Base-by-base conservation (phyloP, 2,113 vertebrate species). In the Crocuta crocuta region DNA sequence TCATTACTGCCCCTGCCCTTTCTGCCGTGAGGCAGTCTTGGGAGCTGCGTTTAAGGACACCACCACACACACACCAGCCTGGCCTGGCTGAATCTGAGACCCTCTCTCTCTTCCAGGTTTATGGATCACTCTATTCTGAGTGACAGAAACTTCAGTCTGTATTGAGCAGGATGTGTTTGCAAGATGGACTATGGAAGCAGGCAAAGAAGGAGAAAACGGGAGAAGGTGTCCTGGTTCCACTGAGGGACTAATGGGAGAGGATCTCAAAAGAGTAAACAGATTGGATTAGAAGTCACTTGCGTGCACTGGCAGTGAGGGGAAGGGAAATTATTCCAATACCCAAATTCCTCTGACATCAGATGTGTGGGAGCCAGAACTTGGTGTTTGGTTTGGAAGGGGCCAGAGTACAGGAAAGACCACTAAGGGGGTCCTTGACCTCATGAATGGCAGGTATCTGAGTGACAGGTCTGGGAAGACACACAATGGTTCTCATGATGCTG, bases 101-200 rank as follows among this genome's bases (percentile, higher is more conserved):
- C 9, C 21, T 26, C 7, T 92, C 85, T 95, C 43, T 97, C 92
- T 66, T 97, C 71, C 98, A 99, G 99, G 97, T 99, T 99, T 97
- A 98, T 98, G 97, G 94, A 99, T 68, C 98, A 99, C 89, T 98
- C 98, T 98, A 95, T 96, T 92, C 83, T 97, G 96, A 98, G 66
- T 3, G 96, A 99, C 96, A 97, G 89, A 31, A 96, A 94, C 45
- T 99, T 99, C 98, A 98, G 96, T 95, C 96, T 98, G 17, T 99
- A 98, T 66, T 99, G 97, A 98, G 31, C 28, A 95, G 15, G 80
- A 80, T 21, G 3, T 4, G 11, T 76, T 31, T 55, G 23, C 83
- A 74, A 76, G 50, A 83, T 16, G 76, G 78, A 86, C 68, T 35
- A 19, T 4, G 23, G 50, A 79, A 61, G 76, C 48, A 91, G 15